phyloP scores from a whole-genome alignment of 2,888 invertebrate genomes.

The Lithophane ornitopus region DNA sequence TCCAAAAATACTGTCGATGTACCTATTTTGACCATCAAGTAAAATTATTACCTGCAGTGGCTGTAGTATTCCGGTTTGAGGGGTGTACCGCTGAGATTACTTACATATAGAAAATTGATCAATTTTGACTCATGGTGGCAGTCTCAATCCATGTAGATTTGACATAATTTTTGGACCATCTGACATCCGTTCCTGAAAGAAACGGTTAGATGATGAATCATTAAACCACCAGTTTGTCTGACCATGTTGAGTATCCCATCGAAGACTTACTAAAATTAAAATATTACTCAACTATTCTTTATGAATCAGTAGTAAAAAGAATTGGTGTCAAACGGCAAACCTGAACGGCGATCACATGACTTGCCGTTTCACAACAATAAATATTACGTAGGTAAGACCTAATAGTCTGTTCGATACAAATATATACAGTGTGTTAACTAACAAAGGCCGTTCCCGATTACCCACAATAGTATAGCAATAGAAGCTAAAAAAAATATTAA shows the following conservation, averaged over 20 bases:
- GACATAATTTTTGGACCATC: background rate
- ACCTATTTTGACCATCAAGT: background rate
- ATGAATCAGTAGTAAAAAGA: conserved; percentile 1
- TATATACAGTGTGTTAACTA: too few species aligned
- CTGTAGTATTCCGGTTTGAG: too few species aligned
- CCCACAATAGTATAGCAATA: too few species aligned
- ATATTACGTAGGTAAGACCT: too few species aligned
- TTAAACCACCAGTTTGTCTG: too few species aligned
- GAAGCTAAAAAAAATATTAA: too few species aligned
- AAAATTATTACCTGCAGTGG: too few species aligned
- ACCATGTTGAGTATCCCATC: background rate
- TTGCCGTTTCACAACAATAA: conserved; percentile 2
- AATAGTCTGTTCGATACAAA: too few species aligned
- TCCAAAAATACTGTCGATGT: background rate
- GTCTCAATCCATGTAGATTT: background rate
- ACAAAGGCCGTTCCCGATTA: too few species aligned
- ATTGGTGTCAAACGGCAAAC: conserved; percentile 19
- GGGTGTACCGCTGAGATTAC: background rate
- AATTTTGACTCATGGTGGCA: background rate
- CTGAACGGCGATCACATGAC: conserved; percentile 16
- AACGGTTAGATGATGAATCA: background rate
- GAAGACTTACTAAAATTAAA: background rate
- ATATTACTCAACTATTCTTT: conserved; percentile 15
- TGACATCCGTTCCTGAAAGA: background rate
- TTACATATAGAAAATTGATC: too few species aligned